Base-by-base conservation (phyloP, 2,113 vertebrate species). In the Plectropomus leopardus region DNA sequence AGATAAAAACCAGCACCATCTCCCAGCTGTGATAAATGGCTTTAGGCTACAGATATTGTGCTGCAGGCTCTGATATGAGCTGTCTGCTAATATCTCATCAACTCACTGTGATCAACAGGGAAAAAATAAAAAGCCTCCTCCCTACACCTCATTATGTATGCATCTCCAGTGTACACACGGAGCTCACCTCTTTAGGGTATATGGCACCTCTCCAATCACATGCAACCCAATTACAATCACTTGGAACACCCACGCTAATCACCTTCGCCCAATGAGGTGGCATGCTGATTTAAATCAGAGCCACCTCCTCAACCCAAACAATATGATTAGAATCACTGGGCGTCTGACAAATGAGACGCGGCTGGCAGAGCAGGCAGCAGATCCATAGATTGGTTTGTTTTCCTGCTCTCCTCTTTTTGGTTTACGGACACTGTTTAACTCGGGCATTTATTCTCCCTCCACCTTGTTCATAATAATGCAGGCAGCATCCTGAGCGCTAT, bases 141-240 rank as follows among this genome's bases (percentile, higher is more conserved):
- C 15, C 21, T 75, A 48, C 48, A 28, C 40, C 54, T 77, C 5
- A 17, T 79, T 74, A 34, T 50, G 65, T 44, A 79, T 64, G 36
- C 36, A 13, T 23, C 26, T 28, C 6, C 36, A 21, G 65, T 19
- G 47, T 23, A 34, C 17, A 42, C 58, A 48, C 15, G 9, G 7
- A 60, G 59, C 59, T 78, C 71, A 77, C 70, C 76, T 71, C 63
- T 83, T 64, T 54, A 71, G 30, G 30, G 64, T 74, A 60, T 76
- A 58, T 63, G 82, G 65, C 75, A 72, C 9, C 28, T 23, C 57
- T 90, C 77, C 88, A 88, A 87, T 92, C 78, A 80, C 47, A 84
- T 67, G 66, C 78, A 77, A 76, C 21, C 89, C 86, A 89, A 89
- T 93, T 89, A 90, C 83, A 91, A 89, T 92, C 87, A 90, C 58